Base-by-base conservation (phyloP, 2,113 vertebrate species). In the Apaloderma vittatum region DNA sequence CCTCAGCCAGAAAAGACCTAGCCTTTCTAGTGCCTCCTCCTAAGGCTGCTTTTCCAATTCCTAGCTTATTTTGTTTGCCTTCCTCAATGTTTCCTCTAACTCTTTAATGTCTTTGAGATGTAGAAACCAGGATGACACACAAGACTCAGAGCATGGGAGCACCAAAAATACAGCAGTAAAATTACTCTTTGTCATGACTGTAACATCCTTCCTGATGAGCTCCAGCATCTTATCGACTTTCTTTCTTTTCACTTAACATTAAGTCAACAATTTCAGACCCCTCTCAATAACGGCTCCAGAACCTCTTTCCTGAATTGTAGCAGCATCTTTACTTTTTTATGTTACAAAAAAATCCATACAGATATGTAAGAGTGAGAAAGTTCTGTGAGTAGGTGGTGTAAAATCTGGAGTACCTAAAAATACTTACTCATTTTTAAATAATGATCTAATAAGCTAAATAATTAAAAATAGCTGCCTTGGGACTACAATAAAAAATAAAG, bases 331-430 rank as follows among this genome's bases (percentile, higher is more conserved):
- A 58, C 9, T 51, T 32, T 77, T 59, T 65, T 43, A 68, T 43
- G 9, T 46, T 62, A 55, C 9, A 77, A 77, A 55, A 40, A 92
- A 45, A 8, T 87, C 51, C 40, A 68, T 30, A 68, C 11, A 51
- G 55, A 59, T 52, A 92, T 30, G 19, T 65, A 77, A 90, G 18
- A 90, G 12, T 8, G 2, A 88, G 65, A 86, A 88, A 68, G 30
- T 16, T 93, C 58, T 57, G 32, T 61, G 66, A 91, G 73, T 70
- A 71, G 70, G 65, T 26, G 30, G 29, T 83, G 27, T 77, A 58
- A 86, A 76, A 94, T 55, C 59, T 67, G 45, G 18, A 88, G 55
- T 63, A 74, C 27, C 32, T 86, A 77, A 83, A 97, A 93, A 77
- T 62, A 81, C 21, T 37, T 52, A 57, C 10, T 86, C 34, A 66